phyloP scores from a whole-genome alignment of 1,140 invertebrate species.

The Drosophila sucinea region DNA sequence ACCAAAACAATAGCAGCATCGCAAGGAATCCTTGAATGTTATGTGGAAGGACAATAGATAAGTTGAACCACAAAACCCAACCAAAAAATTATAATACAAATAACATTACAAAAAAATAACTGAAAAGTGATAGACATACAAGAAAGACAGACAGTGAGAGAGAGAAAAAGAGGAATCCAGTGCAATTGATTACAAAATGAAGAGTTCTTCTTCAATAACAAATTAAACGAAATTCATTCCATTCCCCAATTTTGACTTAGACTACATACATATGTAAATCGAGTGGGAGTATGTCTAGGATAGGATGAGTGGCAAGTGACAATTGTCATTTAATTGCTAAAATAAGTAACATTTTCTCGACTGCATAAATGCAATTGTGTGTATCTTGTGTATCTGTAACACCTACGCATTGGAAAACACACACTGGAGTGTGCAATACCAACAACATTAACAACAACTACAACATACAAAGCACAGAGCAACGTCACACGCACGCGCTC shows the following conservation, averaged over 20 bases:
- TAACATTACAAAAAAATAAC: not conserved
- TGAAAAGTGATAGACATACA: not conserved
- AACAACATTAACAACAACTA: not conserved
- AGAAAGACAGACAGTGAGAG: not conserved
- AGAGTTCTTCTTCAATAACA: too few species aligned
- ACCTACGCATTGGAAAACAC: constrained; percentile 51
- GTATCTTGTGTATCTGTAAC: constrained; percentile 42
- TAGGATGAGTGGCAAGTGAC: not conserved
- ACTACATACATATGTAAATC: too few species aligned
- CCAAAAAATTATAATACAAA: too few species aligned
- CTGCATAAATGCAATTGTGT: constrained; percentile 22
- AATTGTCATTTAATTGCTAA: not conserved
- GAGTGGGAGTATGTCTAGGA: too few species aligned
- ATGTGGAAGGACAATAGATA: not conserved
- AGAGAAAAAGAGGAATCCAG: not conserved
- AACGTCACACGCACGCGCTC: constrained; percentile 62
- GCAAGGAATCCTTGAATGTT: not conserved
- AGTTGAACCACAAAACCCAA: too few species aligned
- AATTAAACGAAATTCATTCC: too few species aligned
- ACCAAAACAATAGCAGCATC: not conserved
- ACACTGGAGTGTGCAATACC: constrained; percentile 45
- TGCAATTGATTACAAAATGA: not conserved
- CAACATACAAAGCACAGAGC: constrained; percentile 13
- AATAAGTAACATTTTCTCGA: not conserved
- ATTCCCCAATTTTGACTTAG: too few species aligned